Evolutionary conservation across 2,113 vertebrate species (phyloP), one percentile per base, ranked within the genome.

Genomic region (Orcinus orca): DNA sequence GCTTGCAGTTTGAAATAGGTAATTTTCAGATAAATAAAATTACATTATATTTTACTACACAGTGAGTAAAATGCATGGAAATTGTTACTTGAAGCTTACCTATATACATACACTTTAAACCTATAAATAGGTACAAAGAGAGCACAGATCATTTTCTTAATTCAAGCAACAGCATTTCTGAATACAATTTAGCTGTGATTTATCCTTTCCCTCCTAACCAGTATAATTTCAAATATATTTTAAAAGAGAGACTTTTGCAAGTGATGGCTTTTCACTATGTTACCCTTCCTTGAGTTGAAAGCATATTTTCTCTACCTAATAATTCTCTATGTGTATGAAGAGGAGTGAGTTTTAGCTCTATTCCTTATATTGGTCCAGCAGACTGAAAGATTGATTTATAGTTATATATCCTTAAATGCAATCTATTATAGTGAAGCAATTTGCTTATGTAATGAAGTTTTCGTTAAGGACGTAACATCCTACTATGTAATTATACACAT

Each of bases 371-470:
- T 63, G 26, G 5, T 70, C 20, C 31, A 13, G 10, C 8, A 84
- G 55, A 74, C 41, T 93, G 55, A 36, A 96, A 74, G 83, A 38
- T 31, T 81, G 38, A 93, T 73, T 95, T 88, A 29, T 88, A 93
- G 25, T 88, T 81, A 73, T 44, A 58, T 44, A 58, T 73, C 23
- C n/a, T 87, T 65, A 93, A 85, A n/a, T 25, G 80, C 20, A 93
- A 8, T 88, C 44, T 82, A 38, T 68, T 60, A 38, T 14, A 74
- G 1, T 20, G 26, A 58, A 82, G 44, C 13, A 20, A 13, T 96
- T 87, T 95, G 55, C n/a, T 47, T 50, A 11, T 31, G 1, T 67
- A 29, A 53, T 82, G 50, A 91, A 36, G 36, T 92, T 83, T 88
- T 53, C 14, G 9, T 63, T 29, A 93, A 90, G 17, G 33, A 73